phyloP scores from a whole-genome alignment of 2,113 vertebrate genomes.

The Rynchops niger region DNA sequence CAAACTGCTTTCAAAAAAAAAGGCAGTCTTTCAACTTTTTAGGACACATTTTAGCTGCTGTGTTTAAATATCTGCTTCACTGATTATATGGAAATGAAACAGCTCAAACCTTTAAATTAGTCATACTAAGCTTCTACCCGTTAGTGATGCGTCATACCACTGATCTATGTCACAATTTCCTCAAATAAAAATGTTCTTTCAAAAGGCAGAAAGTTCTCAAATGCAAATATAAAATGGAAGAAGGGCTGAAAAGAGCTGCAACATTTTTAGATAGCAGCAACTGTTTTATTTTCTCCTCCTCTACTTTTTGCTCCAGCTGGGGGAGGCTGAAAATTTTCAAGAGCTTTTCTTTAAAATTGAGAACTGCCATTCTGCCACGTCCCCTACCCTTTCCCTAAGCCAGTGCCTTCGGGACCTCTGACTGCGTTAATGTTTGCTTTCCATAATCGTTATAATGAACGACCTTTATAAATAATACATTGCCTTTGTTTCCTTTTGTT shows the following conservation, averaged over 20 bases:
- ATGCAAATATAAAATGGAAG: not conserved
- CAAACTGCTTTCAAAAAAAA: not conserved
- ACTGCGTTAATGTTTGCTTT: conserved; percentile 24
- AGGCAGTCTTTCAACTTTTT: not conserved
- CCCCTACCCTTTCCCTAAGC: not conserved
- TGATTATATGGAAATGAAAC: conserved; percentile 32
- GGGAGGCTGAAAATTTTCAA: not conserved
- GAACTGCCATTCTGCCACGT: not conserved
- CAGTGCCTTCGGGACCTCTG: not conserved
- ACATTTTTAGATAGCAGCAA: not conserved
- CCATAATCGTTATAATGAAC: conserved; percentile 11
- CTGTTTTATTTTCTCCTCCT: not conserved
- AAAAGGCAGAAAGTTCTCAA: not conserved
- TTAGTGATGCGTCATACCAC: not conserved
- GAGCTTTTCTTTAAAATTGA: not conserved
- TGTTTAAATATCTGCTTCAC: not conserved
- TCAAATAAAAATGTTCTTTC: not conserved
- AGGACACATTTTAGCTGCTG: not conserved
- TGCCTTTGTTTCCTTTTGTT: conserved; percentile 20
- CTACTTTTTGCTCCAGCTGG: not conserved
- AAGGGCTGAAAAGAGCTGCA: not conserved
- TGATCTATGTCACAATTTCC: not conserved
- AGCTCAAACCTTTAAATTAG: not conserved
- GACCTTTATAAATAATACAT: conserved; percentile 35
- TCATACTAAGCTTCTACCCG: not conserved